phyloP scores from a whole-genome alignment of 2,797 vertebrate species.

The Chiloscyllium punctatum region DNA sequence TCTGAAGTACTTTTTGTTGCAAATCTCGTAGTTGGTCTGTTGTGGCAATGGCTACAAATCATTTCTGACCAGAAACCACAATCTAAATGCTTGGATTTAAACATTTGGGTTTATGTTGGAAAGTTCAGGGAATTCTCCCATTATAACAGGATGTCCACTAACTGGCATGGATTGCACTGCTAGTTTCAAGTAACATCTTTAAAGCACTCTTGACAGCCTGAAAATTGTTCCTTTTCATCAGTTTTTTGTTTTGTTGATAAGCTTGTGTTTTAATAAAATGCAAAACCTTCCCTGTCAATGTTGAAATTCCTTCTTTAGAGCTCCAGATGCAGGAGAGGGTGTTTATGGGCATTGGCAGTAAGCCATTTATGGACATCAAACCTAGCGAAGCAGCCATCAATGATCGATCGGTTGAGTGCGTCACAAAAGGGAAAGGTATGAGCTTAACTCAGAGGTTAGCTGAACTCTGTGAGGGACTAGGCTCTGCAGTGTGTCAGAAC shows the following conservation, averaged over 20 bases:
- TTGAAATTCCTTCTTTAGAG: slow-evolving; percentile 51
- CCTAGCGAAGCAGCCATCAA: slow-evolving; percentile 72
- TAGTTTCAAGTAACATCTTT: background rate
- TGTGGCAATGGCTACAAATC: background rate
- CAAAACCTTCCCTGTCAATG: slow-evolving; percentile 31
- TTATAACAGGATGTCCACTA: slow-evolving; percentile 16
- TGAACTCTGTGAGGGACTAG: background rate
- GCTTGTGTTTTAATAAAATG: background rate
- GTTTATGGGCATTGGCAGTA: slow-evolving; percentile 72
- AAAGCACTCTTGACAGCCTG: background rate
- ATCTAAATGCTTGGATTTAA: background rate
- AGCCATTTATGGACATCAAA: slow-evolving; percentile 73
- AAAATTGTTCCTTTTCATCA: background rate
- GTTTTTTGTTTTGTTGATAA: background rate
- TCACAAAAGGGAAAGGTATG: slow-evolving; percentile 58
- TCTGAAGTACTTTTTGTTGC: background rate
- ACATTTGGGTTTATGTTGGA: background rate
- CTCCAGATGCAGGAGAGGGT: slow-evolving; percentile 72
- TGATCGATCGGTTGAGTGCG: slow-evolving; percentile 64
- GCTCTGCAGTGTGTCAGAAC: background rate
- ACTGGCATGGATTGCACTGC: slow-evolving; percentile 13
- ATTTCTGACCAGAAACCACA: background rate
- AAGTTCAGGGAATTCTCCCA: background rate
- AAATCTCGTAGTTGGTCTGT: background rate
- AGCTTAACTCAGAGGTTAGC: slow-evolving; percentile 3